phyloP scores from a whole-genome alignment of 2,888 invertebrate species.

The Tridacna crocea region DNA sequence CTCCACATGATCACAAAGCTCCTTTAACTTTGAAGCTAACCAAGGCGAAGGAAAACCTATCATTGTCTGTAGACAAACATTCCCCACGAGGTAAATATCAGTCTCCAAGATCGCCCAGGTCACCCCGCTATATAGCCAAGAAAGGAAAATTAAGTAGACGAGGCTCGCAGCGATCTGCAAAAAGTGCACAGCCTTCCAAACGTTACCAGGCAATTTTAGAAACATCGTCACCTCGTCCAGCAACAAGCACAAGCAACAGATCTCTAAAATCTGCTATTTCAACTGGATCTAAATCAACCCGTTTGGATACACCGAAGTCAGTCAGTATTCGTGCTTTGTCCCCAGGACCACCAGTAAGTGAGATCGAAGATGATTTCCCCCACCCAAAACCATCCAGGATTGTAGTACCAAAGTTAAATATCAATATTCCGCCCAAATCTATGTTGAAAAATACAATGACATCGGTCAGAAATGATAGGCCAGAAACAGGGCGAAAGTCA shows the following conservation, averaged over 20 bases:
- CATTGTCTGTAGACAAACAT: neutral
- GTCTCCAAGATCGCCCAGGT: constrained; percentile 18
- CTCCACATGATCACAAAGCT: constrained; percentile 2
- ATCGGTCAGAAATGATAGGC: constrained; percentile 3
- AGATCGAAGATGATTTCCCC: constrained; percentile 20
- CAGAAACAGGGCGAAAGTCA: constrained; percentile 41
- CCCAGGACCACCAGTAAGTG: neutral
- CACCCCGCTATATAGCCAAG: constrained; percentile 1
- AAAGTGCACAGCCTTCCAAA: constrained; percentile 20
- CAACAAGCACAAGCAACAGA: constrained; percentile 10
- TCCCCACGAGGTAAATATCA: constrained; percentile 5
- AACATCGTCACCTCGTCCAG: constrained; percentile 4
- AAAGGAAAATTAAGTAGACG: constrained; percentile 1
- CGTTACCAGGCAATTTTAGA: constrained; percentile 15
- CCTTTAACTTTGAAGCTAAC: constrained; percentile 7
- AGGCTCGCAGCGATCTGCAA: neutral
- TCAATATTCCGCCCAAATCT: constrained; percentile 29
- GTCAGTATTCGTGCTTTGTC: constrained; percentile 20
- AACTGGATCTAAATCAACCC: constrained; percentile 1
- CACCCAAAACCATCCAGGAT: constrained; percentile 48
- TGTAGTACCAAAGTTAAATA: constrained; percentile 31
- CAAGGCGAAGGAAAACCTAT: neutral
- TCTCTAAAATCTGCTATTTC: constrained; percentile 4
- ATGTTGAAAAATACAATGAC: constrained; percentile 16
- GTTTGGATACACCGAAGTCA: neutral